phyloP scores from a whole-genome alignment of 2,888 invertebrate genomes.

The Brassicogethes aeneus region DNA sequence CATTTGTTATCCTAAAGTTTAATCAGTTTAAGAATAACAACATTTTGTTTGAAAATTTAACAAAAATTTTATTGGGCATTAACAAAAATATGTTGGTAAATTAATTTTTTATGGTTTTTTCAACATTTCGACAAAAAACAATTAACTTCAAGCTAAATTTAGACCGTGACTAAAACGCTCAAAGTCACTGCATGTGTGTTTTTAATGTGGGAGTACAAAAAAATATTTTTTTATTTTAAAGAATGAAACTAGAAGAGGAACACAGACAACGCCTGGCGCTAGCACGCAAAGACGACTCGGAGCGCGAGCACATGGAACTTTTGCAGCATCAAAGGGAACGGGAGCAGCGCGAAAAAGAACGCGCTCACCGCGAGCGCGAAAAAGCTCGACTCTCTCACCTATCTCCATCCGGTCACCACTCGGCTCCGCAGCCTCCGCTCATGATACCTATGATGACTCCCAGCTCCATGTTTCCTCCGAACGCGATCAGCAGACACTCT shows the following conservation, averaged over 20 bases:
- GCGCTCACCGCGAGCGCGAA: conserved; percentile 42
- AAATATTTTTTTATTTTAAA: background rate
- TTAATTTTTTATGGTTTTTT: no score
- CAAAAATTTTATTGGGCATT: no score
- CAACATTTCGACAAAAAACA: no score
- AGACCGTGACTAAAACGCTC: no score
- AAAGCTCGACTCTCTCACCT: conserved; percentile 40
- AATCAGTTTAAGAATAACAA: no score
- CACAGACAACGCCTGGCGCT: conserved; percentile 48
- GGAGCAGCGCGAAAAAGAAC: conserved; percentile 46
- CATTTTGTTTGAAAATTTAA: no score
- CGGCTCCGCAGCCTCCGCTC: conserved; percentile 27
- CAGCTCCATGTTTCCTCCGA: conserved; percentile 24
- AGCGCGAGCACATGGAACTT: conserved; percentile 41
- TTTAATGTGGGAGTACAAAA: background rate
- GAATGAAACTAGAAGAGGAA: conserved; percentile 56
- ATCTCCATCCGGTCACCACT: conserved; percentile 22
- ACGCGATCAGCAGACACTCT: conserved; percentile 26
- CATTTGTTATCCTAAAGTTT: no score
- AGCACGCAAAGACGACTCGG: conserved; percentile 45
- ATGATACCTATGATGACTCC: conserved; percentile 35
- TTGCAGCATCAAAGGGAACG: conserved; percentile 34
- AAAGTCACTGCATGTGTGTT: no score
- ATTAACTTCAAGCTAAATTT: no score
- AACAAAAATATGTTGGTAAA: no score